Evolutionary conservation across 2,113 vertebrate genomes (phyloP).

Genomic region (Tautogolabrus adspersus): DNA sequence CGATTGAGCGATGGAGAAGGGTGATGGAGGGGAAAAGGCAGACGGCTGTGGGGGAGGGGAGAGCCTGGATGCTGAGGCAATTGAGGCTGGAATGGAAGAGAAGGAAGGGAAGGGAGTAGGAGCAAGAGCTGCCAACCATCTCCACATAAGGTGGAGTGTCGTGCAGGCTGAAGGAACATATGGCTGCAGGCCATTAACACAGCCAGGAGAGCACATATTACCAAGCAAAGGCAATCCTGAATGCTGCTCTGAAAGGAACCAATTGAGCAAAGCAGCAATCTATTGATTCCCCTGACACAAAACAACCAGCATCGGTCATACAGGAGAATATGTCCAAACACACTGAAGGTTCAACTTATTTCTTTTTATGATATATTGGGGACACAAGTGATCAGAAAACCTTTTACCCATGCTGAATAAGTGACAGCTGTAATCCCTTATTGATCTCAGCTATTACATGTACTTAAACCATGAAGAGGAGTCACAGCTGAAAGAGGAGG

Average conservation of each 20-base stretch:
- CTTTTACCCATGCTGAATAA: conserved; percentile 33
- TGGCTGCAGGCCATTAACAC: conserved; percentile 69
- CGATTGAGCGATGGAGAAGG: conserved; percentile 54
- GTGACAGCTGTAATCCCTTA: conserved; percentile 42
- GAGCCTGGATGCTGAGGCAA: conserved; percentile 67
- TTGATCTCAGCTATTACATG: conserved; percentile 56
- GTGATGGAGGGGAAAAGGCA: conserved; percentile 60
- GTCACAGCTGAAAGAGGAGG: conserved; percentile 31
- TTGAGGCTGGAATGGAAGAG: conserved; percentile 63
- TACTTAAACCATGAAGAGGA: conserved; percentile 41
- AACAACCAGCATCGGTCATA: conserved; percentile 37
- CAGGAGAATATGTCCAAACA: conserved; percentile 15
- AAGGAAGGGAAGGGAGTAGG: conserved; percentile 49
- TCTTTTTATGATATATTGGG: conserved; percentile 17
- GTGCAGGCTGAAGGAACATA: conserved; percentile 69
- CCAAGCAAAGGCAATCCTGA: conserved; percentile 56
- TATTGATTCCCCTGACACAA: conserved; percentile 62
- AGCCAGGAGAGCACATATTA: conserved; percentile 66
- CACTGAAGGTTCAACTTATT: conserved; percentile 13
- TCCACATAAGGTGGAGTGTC: conserved; percentile 71
- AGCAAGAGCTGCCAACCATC: conserved; percentile 70
- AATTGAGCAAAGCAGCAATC: conserved; percentile 59
- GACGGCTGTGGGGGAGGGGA: conserved; percentile 70
- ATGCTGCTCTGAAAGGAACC: conserved; percentile 52
- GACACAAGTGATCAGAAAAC: conserved; percentile 23